Evolutionary conservation across 2,888 invertebrate species (phyloP), one percentile per base, ranked within the genome.

Genomic region (Agrochola litura): DNA sequence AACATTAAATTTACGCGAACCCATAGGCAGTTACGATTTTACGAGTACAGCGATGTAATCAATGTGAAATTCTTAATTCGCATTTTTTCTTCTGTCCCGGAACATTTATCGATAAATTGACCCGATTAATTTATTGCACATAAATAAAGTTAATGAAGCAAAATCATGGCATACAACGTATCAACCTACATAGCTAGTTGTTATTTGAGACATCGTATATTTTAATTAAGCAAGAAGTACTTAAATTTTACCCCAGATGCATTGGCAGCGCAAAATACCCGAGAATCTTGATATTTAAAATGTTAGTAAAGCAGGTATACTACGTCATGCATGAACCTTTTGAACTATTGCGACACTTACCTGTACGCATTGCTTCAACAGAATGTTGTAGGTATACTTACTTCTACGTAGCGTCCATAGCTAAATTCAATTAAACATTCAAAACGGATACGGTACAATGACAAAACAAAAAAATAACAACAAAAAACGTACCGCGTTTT

Each of bases 61-160:
- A 93, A 93, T 92, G 91, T 90, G 91, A 93, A 94, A 93, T 94
- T 94, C 91, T 92, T 89, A 90, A 91, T 90, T 92, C 89, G 88
- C 91, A 91, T 94, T 94, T 95, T 89, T 95, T 92, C 90, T 89
- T 89, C 85, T 89, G 90, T 89, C 89, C 88, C 89, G 90, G 91
- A 91, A 93, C 92, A 91, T 92, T 95, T 92, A 93, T 93, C 94
- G 93, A 93, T 94, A 92, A 92, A 94, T 92, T 94, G 93, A 92
- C 91, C 92, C 82, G 92, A n/a, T n/a, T n/a, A n/a, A n/a, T n/a
- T n/a, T n/a, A 91, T 92, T 88, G 91, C 90, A 92, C 93, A 93
- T 95, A 95, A 95, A 95, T 95, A 94, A 94, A 94, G 90, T 93
- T 95, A 95, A 95, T 95, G 94, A 95, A 92, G 91, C 91, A 92